Conservation (phyloP, 2,797 vertebrate species). For the Coracias cyanogaster region DNA sequence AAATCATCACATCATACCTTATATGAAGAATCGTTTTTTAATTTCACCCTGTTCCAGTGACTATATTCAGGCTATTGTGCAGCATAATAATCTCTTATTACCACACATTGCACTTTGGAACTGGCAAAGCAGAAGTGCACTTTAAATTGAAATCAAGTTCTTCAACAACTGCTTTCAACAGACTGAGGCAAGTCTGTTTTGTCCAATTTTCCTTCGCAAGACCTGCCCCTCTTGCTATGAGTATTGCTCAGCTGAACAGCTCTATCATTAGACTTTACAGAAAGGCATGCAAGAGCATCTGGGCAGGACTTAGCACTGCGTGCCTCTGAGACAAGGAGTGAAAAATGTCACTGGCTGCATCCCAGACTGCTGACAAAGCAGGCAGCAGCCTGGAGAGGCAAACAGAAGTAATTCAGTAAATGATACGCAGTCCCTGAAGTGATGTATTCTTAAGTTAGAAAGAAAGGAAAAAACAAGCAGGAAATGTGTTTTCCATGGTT, state of each 20-base stretch:
- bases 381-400: neutral
- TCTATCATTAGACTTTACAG: neutral
- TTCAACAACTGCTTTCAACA: neutral
- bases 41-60: constrained; percentile 2
- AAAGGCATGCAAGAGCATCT: neutral
- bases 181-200: too few relatives aligned
- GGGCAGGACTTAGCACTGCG: neutral
- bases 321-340: constrained; percentile 8
- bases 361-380: constrained; percentile 40
- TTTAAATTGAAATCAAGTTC: constrained; percentile 2
- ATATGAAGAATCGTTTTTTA: neutral
- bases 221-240: neutral
- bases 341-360: constrained; percentile 20
- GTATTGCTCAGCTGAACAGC: neutral
- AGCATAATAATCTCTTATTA: neutral
- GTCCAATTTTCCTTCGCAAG: neutral
- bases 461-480: neutral
- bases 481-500: neutral
- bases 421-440: neutral
- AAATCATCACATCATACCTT: neutral
- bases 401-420: neutral
- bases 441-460: neutral
- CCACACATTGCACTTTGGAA: neutral
- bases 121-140: neutral
- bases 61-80: neutral